These are phyloP conservation scores for Drosophila elegans DNA, from an alignment of 1,140 invertebrate genomes.

Conservation along the genomic window DNA sequence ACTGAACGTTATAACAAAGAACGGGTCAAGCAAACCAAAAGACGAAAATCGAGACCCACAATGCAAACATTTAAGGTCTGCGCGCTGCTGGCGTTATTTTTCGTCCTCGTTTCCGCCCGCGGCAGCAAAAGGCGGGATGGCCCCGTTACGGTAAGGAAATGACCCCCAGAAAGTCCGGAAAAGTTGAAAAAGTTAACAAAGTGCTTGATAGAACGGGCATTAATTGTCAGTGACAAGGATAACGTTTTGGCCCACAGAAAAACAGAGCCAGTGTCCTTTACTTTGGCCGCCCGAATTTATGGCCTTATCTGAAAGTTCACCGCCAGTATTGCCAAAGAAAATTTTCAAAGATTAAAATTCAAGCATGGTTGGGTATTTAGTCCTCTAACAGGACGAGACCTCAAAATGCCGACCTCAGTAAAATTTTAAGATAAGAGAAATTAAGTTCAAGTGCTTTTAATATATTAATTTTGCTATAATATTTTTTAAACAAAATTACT, in stretches of 20 bases:
- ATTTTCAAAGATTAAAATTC: conserved; percentile 2
- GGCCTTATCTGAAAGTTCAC: conserved; percentile 28
- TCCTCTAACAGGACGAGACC: too few relatives aligned
- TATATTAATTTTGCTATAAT: too few relatives aligned
- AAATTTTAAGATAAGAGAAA: neutral
- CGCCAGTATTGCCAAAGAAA: neutral
- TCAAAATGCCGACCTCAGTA: neutral
- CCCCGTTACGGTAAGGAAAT: conserved; percentile 62
- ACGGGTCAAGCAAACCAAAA: conserved; percentile 12
- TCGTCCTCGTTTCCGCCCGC: conserved; percentile 54
- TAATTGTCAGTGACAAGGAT: conserved; percentile 51
- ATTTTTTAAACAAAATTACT: neutral
- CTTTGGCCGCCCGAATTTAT: conserved; percentile 22
- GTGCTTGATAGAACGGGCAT: conserved; percentile 12
- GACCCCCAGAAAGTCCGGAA: conserved; percentile 2
- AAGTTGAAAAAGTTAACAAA: conserved; percentile 9
- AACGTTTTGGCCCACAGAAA: conserved; percentile 6
- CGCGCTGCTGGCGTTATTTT: conserved; percentile 54
- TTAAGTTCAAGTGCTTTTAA: too few relatives aligned
- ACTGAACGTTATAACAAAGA: neutral
- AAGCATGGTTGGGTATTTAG: neutral
- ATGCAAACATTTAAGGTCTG: conserved; percentile 68
- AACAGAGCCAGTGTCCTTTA: conserved; percentile 1
- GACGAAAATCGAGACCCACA: conserved; percentile 9
- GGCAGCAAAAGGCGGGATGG: conserved; percentile 52